phyloP scores from a whole-genome alignment of 2,888 invertebrate genomes.

The Caenorhabditis angaria region DNA sequence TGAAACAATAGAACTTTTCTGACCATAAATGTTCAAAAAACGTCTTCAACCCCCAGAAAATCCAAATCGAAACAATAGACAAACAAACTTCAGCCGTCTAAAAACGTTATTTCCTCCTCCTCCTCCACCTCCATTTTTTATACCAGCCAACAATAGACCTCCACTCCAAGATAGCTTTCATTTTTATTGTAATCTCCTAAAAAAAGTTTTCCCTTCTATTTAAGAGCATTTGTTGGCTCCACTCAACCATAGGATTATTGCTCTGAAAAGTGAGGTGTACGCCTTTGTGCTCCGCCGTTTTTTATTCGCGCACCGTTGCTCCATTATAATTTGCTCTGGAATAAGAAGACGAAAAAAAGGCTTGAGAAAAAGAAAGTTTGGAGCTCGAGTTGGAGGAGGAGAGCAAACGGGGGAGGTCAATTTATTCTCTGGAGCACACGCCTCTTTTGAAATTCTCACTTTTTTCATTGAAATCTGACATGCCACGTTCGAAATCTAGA shows the following conservation, averaged over 20 bases:
- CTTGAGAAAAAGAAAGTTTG: not conserved
- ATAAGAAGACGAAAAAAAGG: not conserved
- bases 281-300: conserved; percentile 19
- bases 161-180: conserved; percentile 41
- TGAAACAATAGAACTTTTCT: not conserved
- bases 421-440: conserved; percentile 1
- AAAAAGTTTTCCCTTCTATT: conserved; percentile 18
- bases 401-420: not conserved
- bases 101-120: not conserved
- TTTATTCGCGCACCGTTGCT: conserved; percentile 2
- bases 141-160: conserved; percentile 32
- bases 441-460: not conserved
- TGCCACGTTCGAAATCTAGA: conserved; percentile 17
- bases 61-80: not conserved
- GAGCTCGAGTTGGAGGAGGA: conserved; percentile 28
- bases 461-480: not conserved
- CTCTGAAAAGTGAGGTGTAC: conserved; percentile 44
- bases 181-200: not conserved
- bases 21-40: not conserved
- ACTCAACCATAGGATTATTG: conserved; percentile 50
- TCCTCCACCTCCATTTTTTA: not conserved
- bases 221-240: conserved; percentile 47
- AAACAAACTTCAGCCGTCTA: not conserved
- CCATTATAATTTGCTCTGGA: conserved; percentile 4
- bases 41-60: not conserved